Percentiles rank a stretch among this genome's conserved stretches.
phyloP scores from a whole-genome alignment of 2,888 invertebrate species.

The Cephus rjabovi region DNA sequence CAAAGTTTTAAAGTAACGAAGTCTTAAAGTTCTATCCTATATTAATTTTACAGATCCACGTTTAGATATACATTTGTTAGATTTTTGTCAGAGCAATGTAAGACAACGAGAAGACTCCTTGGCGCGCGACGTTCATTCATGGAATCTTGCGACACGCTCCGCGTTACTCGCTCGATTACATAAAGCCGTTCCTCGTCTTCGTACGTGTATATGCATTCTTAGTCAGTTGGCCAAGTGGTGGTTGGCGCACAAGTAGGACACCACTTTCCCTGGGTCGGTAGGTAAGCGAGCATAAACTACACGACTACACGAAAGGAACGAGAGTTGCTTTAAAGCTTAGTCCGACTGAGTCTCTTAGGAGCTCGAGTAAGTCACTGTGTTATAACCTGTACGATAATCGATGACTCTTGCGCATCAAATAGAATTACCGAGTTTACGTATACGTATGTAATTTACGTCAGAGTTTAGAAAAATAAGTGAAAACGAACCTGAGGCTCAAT shows the following conservation, averaged over 20 bases:
- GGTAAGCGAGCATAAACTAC: neutral
- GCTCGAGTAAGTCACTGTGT: neutral
- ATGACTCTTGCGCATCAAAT: neutral
- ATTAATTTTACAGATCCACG: neutral
- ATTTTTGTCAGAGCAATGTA: neutral
- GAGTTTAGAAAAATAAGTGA: neutral
- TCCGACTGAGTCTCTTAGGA: neutral
- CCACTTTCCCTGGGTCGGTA: conserved; percentile 50
- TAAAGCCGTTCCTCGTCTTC: conserved; percentile 43
- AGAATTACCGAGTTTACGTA: neutral
- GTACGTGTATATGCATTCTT: conserved; percentile 38
- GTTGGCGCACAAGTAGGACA: conserved; percentile 53
- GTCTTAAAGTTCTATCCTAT: neutral
- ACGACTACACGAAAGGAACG: conserved; percentile 17
- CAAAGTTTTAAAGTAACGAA: neutral
- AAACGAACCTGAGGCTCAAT: neutral
- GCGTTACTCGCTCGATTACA: conserved; percentile 56
- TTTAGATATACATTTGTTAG: neutral
- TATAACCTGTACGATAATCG: neutral
- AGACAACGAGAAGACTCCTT: neutral
- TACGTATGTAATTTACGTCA: neutral
- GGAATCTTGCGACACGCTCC: conserved; percentile 55
- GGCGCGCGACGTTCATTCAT: conserved; percentile 48
- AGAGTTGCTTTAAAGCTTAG: conserved; percentile 29
- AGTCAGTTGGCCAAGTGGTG: conserved; percentile 18